phyloP scores from a whole-genome alignment of 2,113 vertebrate species.

The Cinclus cinclus region DNA sequence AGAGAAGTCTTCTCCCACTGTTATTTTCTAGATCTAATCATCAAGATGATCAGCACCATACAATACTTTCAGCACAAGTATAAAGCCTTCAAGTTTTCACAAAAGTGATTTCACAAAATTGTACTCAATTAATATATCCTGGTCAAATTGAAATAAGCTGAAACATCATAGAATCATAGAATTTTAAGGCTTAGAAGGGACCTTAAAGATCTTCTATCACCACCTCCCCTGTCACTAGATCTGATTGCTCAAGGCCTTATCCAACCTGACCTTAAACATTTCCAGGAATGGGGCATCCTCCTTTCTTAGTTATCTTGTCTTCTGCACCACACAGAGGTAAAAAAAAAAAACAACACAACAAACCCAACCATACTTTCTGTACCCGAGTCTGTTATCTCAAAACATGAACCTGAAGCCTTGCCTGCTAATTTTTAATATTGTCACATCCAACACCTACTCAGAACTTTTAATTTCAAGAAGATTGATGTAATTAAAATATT shows the following conservation, averaged over 20 bases:
- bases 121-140: background rate
- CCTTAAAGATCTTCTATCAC: background rate
- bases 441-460: background rate
- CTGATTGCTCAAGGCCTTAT: background rate
- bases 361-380: background rate
- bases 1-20: fast-evolving
- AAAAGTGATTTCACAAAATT: background rate
- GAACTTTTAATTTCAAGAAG: background rate
- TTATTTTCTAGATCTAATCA: background rate
- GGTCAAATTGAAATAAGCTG: background rate
- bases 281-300: background rate
- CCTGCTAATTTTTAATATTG: background rate
- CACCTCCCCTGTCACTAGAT: background rate
- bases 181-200: background rate
- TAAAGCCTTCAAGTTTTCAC: background rate
- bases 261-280: background rate
- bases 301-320: background rate
- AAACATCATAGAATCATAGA: background rate
- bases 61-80: background rate
- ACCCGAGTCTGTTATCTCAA: background rate
- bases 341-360: background rate
- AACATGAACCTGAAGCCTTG: background rate
- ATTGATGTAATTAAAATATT: background rate
- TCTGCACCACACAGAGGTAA: background rate
- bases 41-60: background rate